Conservation (phyloP, 2,888 invertebrate genomes). For the Eupithecia insigniata region DNA sequence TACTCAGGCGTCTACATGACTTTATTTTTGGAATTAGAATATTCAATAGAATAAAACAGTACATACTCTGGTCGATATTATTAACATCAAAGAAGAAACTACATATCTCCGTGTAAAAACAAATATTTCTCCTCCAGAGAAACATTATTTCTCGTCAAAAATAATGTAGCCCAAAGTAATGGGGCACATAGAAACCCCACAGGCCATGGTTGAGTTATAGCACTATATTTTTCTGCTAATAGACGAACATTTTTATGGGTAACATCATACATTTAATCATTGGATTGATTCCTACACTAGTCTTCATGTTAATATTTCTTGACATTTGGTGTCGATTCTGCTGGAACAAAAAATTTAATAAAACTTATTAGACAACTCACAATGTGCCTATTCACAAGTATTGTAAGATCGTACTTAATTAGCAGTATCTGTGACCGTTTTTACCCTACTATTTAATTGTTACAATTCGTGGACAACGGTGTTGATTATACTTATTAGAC, state of each 20-base stretch:
- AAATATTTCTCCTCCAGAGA: slow-evolving; percentile 18
- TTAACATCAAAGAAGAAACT: background rate
- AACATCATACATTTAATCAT: background rate
- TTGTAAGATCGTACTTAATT: too few relatives aligned
- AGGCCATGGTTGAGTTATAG: background rate
- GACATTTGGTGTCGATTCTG: background rate
- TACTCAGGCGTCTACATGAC: too few relatives aligned
- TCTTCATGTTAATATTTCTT: background rate
- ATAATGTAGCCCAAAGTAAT: slow-evolving; percentile 27
- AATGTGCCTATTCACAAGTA: too few relatives aligned
- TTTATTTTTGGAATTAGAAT: too few relatives aligned
- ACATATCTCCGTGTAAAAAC: slow-evolving; percentile 1
- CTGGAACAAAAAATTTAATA: background rate
- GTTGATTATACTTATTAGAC: too few relatives aligned
- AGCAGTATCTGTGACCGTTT: too few relatives aligned
- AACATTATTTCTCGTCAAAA: slow-evolving; percentile 27
- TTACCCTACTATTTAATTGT: too few relatives aligned
- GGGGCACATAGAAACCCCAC: background rate
- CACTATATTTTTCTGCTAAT: background rate
- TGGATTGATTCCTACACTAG: background rate
- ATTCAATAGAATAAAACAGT: too few relatives aligned
- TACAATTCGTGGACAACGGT: too few relatives aligned
- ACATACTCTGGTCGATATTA: too few relatives aligned
- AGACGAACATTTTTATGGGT: background rate
- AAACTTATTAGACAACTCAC: too few relatives aligned